Evolutionary conservation across 2,113 vertebrate genomes (phyloP).

Genomic region (Archocentrus centrarchus): DNA sequence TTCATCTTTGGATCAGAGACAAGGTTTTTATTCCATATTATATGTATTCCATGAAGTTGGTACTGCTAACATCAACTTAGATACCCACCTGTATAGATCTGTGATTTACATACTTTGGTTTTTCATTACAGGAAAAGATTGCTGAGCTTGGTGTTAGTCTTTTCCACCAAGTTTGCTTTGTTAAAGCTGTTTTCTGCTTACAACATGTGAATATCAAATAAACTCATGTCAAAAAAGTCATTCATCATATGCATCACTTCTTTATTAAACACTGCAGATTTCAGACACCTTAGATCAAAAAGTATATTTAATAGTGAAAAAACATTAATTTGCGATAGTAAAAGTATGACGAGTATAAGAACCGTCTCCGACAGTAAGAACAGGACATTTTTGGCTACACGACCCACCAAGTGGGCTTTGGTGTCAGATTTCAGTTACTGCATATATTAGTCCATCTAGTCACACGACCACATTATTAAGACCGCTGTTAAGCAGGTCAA

Average conservation of each 20-base stretch:
- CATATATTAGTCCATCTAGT: neutral
- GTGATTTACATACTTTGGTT: constrained; percentile 89
- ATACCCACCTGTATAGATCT: constrained; percentile 85
- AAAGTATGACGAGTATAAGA: neutral
- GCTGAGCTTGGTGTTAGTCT: constrained; percentile 51
- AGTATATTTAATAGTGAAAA: neutral
- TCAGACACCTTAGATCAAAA: neutral
- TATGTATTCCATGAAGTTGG: neutral
- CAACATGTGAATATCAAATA: constrained; percentile 78
- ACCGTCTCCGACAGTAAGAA: accelerated
- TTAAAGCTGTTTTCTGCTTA: constrained; percentile 13
- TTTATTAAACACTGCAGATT: neutral
- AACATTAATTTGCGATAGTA: neutral
- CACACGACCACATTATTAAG: neutral
- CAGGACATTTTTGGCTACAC: neutral
- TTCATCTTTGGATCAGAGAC: neutral
- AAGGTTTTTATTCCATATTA: neutral
- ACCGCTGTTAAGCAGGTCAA: neutral
- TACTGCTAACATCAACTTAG: constrained; percentile 63
- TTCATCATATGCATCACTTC: neutral
- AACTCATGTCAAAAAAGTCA: constrained; percentile 62
- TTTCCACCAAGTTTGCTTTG: constrained; percentile 66
- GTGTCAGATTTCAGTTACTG: neutral
- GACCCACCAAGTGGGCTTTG: neutral
- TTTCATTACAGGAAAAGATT: constrained; percentile 64